Percentiles rank a stretch among this genome's conserved stretches.
phyloP scores from a whole-genome alignment of 2,113 vertebrate species.

The Drymodes brunneopygia region DNA sequence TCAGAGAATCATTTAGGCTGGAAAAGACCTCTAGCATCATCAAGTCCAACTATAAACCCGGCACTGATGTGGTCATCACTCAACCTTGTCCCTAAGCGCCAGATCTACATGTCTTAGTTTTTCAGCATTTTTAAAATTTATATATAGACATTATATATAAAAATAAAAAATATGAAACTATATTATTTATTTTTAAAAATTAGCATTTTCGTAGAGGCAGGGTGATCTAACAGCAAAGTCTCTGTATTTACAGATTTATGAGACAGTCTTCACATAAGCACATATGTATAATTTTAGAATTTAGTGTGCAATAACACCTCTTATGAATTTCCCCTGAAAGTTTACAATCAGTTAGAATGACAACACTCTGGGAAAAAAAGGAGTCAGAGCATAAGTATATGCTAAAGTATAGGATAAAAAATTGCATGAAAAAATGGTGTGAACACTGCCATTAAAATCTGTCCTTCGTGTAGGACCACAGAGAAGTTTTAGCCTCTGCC shows the following conservation, averaged over 20 bases:
- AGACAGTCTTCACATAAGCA: background rate
- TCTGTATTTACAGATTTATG: background rate
- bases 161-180: background rate
- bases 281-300: background rate
- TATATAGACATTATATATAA: too few species aligned
- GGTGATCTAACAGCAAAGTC: background rate
- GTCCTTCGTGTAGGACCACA: rapidly evolving
- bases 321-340: background rate
- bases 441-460: background rate
- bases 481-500: background rate
- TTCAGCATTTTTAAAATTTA: background rate
- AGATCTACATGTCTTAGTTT: background rate
- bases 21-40: background rate
- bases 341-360: background rate
- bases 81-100: background rate
- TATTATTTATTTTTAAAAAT: background rate
- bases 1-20: background rate
- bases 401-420: background rate
- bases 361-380: background rate
- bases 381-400: background rate
- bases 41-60: background rate
- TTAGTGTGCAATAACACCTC: background rate
- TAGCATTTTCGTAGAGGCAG: background rate
- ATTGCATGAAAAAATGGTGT: rapidly evolving
- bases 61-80: background rate